Percentiles rank a stretch among this genome's conserved stretches.
Evolutionary conservation across 2,888 invertebrate species (phyloP).

Genomic region (Brachyptera putata): DNA sequence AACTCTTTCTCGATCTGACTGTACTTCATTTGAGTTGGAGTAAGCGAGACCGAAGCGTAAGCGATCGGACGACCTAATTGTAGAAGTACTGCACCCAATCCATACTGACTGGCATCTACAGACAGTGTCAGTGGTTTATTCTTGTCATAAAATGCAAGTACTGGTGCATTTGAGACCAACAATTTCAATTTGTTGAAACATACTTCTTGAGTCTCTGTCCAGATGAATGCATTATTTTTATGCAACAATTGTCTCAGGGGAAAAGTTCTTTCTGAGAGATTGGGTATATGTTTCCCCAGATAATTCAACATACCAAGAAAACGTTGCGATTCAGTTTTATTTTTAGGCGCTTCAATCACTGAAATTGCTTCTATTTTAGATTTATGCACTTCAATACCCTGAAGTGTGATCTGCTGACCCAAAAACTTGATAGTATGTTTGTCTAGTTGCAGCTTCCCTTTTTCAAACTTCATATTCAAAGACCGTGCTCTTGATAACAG

Average conservation of each 20-base stretch:
- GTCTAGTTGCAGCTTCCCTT: conserved; percentile 35
- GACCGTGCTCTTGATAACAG: conserved; percentile 31
- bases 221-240: not conserved
- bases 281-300: conserved; percentile 24
- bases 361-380: conserved; percentile 30
- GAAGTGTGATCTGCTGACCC: conserved; percentile 23
- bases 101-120: conserved; percentile 33
- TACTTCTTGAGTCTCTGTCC: not conserved
- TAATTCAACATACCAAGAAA: conserved; percentile 34
- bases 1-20: conserved; percentile 7
- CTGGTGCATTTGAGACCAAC: conserved; percentile 8
- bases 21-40: conserved; percentile 26
- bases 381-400: conserved; percentile 8
- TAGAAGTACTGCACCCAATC: conserved; percentile 31
- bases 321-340: conserved; percentile 31
- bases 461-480: conserved; percentile 36
- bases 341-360: conserved; percentile 29
- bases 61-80: conserved; percentile 28
- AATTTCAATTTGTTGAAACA: conserved; percentile 6
- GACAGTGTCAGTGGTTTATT: conserved; percentile 28
- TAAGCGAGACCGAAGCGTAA: conserved; percentile 30
- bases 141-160: conserved; percentile 25
- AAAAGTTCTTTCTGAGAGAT: conserved; percentile 13
- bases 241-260: conserved; percentile 16
- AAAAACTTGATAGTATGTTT: not conserved